Conservation (phyloP, 2,797 vertebrate species). For the Natrix natrix region DNA sequence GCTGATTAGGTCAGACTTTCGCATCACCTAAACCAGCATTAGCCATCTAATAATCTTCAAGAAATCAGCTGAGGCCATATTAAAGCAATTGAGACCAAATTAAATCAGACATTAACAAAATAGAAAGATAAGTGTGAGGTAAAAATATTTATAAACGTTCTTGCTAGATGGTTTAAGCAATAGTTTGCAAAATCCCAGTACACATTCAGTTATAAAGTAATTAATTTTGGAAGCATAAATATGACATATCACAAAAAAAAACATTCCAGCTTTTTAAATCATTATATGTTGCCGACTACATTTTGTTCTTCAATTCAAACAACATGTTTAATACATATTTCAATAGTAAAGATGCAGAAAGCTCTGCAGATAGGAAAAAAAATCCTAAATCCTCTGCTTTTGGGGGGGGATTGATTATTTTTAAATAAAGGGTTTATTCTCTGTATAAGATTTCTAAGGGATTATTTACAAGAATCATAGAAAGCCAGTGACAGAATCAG, state of each 20-base stretch:
- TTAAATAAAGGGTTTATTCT: not conserved
- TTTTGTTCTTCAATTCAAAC: slow-evolving; percentile 22
- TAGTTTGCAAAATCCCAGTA: not conserved
- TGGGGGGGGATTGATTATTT: not conserved
- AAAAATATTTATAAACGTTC: not conserved
- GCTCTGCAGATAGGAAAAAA: not conserved
- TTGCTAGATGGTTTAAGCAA: not conserved
- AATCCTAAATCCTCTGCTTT: not conserved
- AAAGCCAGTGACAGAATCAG: not conserved
- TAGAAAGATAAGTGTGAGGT: not conserved
- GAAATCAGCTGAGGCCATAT: not conserved
- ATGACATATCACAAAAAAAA: not conserved
- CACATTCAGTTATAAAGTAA: not conserved
- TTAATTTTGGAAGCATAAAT: not conserved
- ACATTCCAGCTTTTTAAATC: not conserved
- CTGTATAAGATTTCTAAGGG: not conserved
- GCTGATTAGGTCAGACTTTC: not conserved
- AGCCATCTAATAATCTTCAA: not conserved
- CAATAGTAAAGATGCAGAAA: not conserved
- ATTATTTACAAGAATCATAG: not conserved
- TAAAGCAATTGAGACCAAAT: rapidly evolving
- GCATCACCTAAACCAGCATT: not conserved
- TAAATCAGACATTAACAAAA: not conserved
- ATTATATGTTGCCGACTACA: not conserved
- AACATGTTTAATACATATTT: not conserved